Evolutionary conservation across 2,113 vertebrate species (phyloP).

Genomic region (Ophthalmolycus amberensis): DNA sequence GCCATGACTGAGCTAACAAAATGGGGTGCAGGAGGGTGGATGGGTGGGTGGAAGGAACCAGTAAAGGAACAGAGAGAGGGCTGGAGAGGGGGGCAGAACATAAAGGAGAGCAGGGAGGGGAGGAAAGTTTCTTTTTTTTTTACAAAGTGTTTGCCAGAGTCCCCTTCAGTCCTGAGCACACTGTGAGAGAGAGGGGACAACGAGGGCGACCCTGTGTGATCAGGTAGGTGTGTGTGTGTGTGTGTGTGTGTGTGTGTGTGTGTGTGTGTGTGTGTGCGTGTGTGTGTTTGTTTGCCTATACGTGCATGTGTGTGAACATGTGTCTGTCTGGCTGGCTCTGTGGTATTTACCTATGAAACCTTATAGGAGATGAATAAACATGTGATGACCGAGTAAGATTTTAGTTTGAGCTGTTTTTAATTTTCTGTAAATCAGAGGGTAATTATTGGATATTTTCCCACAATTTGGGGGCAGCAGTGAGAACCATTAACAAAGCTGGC

Average conservation of each 20-base stretch:
- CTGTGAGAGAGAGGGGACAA: conserved; percentile 53
- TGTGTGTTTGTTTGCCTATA: conserved; percentile 28
- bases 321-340: conserved; percentile 7
- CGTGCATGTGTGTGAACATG: conserved; percentile 36
- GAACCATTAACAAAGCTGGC: conserved; percentile 32
- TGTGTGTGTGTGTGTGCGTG: conserved; percentile 53
- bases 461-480: conserved; percentile 24
- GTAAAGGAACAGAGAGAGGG: conserved; percentile 42
- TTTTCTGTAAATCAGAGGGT: conserved; percentile 6
- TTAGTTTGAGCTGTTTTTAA: neutral
- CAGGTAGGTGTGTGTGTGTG: conserved; percentile 76
- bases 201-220: conserved; percentile 66
- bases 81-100: conserved; percentile 65
- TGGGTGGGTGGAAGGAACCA: conserved; percentile 61
- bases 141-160: conserved; percentile 65
- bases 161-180: conserved; percentile 62
- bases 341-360: conserved; percentile 21
- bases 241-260: conserved; percentile 58
- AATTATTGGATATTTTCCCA: conserved; percentile 33
- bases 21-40: conserved; percentile 60
- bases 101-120: conserved; percentile 57
- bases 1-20: conserved; percentile 35
- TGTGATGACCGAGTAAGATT: conserved; percentile 20
- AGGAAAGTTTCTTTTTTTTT: conserved; percentile 50
- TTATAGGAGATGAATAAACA: conserved; percentile 40